Evolutionary conservation across 2,888 invertebrate genomes (phyloP), one percentile per base, ranked within the genome.

Genomic region (Aphidius colemani): DNA sequence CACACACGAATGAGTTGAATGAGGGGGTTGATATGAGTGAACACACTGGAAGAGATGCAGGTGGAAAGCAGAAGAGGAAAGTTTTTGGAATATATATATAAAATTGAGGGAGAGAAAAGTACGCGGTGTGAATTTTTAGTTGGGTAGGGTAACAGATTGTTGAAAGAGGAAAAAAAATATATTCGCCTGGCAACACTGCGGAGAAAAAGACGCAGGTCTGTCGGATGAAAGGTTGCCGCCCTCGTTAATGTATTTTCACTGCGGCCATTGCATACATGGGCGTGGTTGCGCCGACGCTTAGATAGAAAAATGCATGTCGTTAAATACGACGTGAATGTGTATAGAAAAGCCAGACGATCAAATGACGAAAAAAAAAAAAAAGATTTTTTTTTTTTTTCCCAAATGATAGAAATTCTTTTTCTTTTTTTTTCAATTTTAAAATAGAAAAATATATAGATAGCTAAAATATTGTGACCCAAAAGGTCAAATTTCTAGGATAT

Each of bases 241-340:
- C 74, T 74, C 75, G 73, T 63, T 44, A 55, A 44, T 56, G 49
- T 55, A 55, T 57, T 53, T 63, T 53, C 59, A 64, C 10, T 72
- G 78, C 74, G 75, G 80, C 80, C 80, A 80, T 80, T 77, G 78
- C 78, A 71, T 72, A 66, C 69, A 72, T 72, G 80, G 80, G 80
- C 80, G 80, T 80, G 80, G 80, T 78, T 75, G 80, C 80, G 80
- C 80, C 79, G 80, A 79, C 80, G 79, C 80, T 77, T 64, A 64
- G 60, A 76, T 75, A 78, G 76, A 78, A 78, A 78, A 78, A 78
- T 78, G 66, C 63, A 51, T 60, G 70, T 67, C 70, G 69, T 68
- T 66, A 72, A 74, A 74, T 70, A 72, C 50, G 45, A 72, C 70
- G 69, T 66, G 71, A 63, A 70, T 67, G 71, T 65, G 57, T 51